Conservation (phyloP, 2,888 invertebrate genomes). For the Pterostichus madidus region DNA sequence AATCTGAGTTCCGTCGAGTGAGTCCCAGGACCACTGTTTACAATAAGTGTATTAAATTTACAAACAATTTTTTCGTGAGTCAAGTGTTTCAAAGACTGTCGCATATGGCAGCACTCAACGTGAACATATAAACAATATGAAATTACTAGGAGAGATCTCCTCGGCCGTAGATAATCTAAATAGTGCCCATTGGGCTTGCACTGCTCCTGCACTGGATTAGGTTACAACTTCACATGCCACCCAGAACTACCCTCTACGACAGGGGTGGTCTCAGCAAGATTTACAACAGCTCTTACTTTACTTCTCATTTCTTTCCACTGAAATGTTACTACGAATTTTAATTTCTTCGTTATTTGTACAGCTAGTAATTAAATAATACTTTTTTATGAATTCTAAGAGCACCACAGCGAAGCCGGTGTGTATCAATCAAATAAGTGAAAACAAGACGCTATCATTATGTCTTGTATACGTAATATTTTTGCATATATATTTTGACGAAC, state of each 20-base stretch:
- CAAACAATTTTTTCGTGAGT: conserved; percentile 62
- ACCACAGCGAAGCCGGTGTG: no score
- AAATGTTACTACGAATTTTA: no score
- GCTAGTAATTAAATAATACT: no score
- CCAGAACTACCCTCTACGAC: conserved; percentile 16
- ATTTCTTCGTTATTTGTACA: no score
- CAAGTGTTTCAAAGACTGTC: conserved; percentile 60
- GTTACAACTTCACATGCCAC: conserved; percentile 23
- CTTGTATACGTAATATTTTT: no score
- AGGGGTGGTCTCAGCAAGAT: conserved; percentile 16
- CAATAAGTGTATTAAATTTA: conserved; percentile 64
- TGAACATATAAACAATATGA: conserved; percentile 51
- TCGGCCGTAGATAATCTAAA: conserved; percentile 19
- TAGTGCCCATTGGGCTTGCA: background rate
- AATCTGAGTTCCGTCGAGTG: background rate
- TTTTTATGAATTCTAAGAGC: no score
- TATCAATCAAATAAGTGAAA: no score
- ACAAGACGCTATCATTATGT: no score
- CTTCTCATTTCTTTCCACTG: no score
- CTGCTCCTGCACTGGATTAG: conserved; percentile 8
- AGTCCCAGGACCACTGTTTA: conserved; percentile 56
- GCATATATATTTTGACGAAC: no score
- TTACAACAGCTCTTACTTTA: background rate
- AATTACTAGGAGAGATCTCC: background rate
- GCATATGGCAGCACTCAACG: conserved; percentile 66